Base-by-base conservation (phyloP, 2,797 vertebrate genomes). In the Sandelia bainsii region DNA sequence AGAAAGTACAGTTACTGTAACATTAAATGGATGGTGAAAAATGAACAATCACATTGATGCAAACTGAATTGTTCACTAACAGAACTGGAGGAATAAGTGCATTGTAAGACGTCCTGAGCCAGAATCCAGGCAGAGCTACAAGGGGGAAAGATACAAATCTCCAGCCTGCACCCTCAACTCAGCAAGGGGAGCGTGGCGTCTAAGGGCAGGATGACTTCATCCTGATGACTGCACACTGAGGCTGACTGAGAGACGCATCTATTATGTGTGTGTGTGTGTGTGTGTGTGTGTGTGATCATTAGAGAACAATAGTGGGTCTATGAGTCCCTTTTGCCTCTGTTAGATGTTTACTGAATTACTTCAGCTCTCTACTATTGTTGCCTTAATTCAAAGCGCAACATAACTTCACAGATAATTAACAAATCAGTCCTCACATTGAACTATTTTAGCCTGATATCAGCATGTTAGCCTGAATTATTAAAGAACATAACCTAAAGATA, bases 301-400 rank as follows among this genome's bases (percentile, higher is more conserved):
- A 46, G 40, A 48, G 62, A 86, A 92, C 92, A 93, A 90, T 76
- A 58, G 69, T 23, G 20, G 20, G 42, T 77, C 79, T 90, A 32
- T 91, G 68, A 71, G 56, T 72, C 57, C 40, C 48, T 45, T 65
- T 75, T 44, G 68, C 64, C 66, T 69, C 60, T 72, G 60, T 72
- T 76, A 63, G 75, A 91, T 84, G 72, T 88, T 88, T 83, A 85
- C 71, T 74, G 62, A 63, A 70, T 42, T 70, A 16, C 16, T 42
- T 17, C 40, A 14, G 16, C 13, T 16, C 13, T 42, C 16, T 14
- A 16, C 13, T 16, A 14, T 6, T 16, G 13, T 16, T 42, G 14
- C 14, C 40, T 42, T 17, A 2, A 42, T 42, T 42, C 17, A 14
- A 42, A 42, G 40, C 5, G 5, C 13, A 40, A 40, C 1, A 40